Evolutionary conservation across 2,113 vertebrate species (phyloP), one percentile per base, ranked within the genome.

Genomic region (Pseudopodoces humilis): DNA sequence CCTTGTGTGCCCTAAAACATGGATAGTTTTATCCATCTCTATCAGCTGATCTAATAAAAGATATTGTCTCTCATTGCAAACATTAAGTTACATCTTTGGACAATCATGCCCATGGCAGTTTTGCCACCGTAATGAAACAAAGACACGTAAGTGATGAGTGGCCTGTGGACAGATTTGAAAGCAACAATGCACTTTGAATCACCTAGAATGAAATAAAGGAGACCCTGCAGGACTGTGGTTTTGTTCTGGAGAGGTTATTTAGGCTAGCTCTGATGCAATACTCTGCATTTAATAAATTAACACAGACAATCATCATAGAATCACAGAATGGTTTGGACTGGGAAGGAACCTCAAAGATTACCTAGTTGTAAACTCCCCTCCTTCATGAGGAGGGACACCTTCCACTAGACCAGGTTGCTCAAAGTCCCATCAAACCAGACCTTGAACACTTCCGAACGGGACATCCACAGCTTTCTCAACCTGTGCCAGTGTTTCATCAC

Each of bases 281-380:
- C 6, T 70, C 39, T 82, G 43, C 27, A 50, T 23, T 84, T 75
- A 71, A 78, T 50, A 74, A 71, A 71, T 68, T 44, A 85, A 25
- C 8, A 46, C 25, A 85, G 33, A 69, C 27, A 33, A 35, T 41
- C 30, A 41, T 47, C 24, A 35, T 1, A 60, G 39, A 67, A 41
- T 28, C 39, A 31, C 10, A 60, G 46, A 24, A 3, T 28, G 13
- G 46, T 28, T 67, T 80, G 68, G 12, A 25, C 28, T 91, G 30
- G 59, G 23, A 49, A 60, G 59, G 21, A 59, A 35, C 3, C 18
- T 28, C 62, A 80, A 49, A 43, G 18, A 47, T 14, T 15, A 17
- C 24, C 10, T 27, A 41, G 13, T 5, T 47, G 21, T 7, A 67
- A 6, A 1, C 5, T 14, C 5, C 1, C 2, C 5, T 8, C 14